Evolutionary conservation across 1,140 invertebrate species (phyloP).

Genomic region (Forficula auricularia): DNA sequence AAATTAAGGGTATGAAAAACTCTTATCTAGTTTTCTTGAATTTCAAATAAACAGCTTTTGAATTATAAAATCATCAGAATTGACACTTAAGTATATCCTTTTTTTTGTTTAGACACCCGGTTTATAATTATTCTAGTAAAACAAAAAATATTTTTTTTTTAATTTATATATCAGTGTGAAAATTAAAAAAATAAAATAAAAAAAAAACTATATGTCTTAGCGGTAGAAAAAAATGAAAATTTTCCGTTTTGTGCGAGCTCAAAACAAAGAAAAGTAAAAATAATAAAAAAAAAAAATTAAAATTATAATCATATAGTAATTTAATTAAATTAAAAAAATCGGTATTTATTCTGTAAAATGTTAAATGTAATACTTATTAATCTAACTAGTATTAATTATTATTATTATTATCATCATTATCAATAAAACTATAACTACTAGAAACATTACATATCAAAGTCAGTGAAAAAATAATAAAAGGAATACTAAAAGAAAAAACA

Average conservation of each 20-base stretch:
- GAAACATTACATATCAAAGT: not conserved
- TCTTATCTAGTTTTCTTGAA: too few species aligned
- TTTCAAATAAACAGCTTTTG: too few species aligned
- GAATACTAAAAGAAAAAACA: conserved; percentile 15
- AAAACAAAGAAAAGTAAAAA: conserved; percentile 29
- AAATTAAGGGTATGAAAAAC: too few species aligned
- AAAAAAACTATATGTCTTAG: conserved; percentile 13
- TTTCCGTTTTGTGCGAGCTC: conserved; percentile 28
- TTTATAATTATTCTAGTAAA: too few species aligned
- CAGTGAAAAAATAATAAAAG: not conserved
- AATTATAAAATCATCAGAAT: too few species aligned
- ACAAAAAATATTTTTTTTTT: too few species aligned
- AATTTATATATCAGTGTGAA: too few species aligned
- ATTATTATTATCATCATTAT: not conserved
- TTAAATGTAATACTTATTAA: not conserved
- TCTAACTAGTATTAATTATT: not conserved
- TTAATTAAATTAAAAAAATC: conserved; percentile 1
- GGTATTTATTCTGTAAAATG: too few species aligned
- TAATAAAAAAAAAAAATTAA: conserved; percentile 19
- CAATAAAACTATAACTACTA: not conserved
- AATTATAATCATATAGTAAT: too few species aligned
- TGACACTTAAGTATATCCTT: too few species aligned
- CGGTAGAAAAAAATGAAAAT: conserved; percentile 27
- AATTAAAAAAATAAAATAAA: conserved; percentile 4
- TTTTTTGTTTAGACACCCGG: too few species aligned